These are phyloP conservation scores for Enteromius thamalakanensis DNA, from an alignment of 2,797 vertebrate species.

Conservation along the genomic window DNA sequence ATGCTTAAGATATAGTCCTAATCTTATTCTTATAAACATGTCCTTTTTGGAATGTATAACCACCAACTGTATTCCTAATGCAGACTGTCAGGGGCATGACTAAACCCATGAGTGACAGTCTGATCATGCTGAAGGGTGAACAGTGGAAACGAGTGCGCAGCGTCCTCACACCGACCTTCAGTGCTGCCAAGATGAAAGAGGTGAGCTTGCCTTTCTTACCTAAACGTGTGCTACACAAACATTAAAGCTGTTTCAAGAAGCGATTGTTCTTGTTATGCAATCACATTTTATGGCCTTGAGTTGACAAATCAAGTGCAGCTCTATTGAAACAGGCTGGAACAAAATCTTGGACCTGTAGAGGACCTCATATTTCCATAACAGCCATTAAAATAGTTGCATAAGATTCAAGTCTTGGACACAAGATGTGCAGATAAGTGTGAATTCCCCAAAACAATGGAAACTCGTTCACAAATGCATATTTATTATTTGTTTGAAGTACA, in stretches of 20 bases:
- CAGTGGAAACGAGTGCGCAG: constrained; percentile 83
- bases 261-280: constrained; percentile 7
- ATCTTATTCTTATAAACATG: background rate
- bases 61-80: background rate
- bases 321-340: background rate
- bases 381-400: constrained; percentile 19
- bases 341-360: constrained; percentile 10
- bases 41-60: background rate
- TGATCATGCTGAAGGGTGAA: constrained; percentile 85
- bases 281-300: constrained; percentile 7
- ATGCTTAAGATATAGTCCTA: background rate
- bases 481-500: background rate
- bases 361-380: constrained; percentile 17
- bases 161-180: constrained; percentile 80
- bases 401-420: constrained; percentile 11
- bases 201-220: constrained; percentile 66
- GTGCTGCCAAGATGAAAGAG: constrained; percentile 87
- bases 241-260: constrained; percentile 36
- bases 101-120: constrained; percentile 86
- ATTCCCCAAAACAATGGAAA: background rate
- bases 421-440: background rate
- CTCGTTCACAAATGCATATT: background rate
- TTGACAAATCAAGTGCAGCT: constrained; percentile 23
- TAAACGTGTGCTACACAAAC: constrained; percentile 20
- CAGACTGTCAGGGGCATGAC: constrained; percentile 77